Evolutionary conservation across 1,140 invertebrate species (phyloP).

Genomic region (Arion vulgaris): DNA sequence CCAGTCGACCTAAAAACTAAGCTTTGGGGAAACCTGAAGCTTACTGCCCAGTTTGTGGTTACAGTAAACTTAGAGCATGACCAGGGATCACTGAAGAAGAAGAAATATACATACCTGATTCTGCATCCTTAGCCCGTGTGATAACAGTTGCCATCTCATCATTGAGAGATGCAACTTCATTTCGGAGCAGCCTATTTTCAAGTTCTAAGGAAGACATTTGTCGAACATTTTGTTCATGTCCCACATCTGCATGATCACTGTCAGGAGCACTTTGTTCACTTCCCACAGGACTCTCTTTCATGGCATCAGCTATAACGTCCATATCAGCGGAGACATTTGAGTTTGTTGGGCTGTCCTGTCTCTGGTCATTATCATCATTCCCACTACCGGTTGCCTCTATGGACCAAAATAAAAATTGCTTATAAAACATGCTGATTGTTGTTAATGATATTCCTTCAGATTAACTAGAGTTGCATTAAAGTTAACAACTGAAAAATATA

Average conservation of each 20-base stretch:
- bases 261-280: slow-evolving; percentile 65
- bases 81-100: too few species aligned
- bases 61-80: too few species aligned
- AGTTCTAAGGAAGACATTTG: slow-evolving; percentile 65
- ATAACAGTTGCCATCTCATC: slow-evolving; percentile 76
- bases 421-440: too few species aligned
- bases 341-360: slow-evolving; percentile 53
- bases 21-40: too few species aligned
- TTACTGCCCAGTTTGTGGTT: too few species aligned
- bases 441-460: too few species aligned
- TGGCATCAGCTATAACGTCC: slow-evolving; percentile 61
- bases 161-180: slow-evolving; percentile 77
- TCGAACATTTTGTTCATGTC: slow-evolving; percentile 40
- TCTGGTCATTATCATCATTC: slow-evolving; percentile 40
- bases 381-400: slow-evolving; percentile 9
- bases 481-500: too few species aligned
- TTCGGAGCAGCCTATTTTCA: slow-evolving; percentile 75
- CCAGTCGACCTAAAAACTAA: too few species aligned
- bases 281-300: slow-evolving; percentile 61
- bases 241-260: slow-evolving; percentile 40
- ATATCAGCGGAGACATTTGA: slow-evolving; percentile 59
- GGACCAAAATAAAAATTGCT: neutral
- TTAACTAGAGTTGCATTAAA: too few species aligned
- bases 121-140: slow-evolving; percentile 74
- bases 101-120: slow-evolving; percentile 71